phyloP scores from a whole-genome alignment of 2,113 vertebrate species.

The Solea senegalensis region DNA sequence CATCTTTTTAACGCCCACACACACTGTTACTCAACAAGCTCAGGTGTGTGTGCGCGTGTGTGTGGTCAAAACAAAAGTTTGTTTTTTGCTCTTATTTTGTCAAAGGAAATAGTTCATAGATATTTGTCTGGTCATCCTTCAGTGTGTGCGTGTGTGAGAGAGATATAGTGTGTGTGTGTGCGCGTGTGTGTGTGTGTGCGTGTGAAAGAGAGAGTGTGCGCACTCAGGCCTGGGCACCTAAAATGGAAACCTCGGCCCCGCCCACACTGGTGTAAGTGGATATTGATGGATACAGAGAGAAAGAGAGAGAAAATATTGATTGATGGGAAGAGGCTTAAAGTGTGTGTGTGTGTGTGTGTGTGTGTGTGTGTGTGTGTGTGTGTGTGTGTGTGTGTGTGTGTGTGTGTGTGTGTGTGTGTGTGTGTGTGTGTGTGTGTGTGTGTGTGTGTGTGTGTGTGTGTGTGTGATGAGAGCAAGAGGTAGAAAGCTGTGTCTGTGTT shows the following conservation, averaged over 20 bases:
- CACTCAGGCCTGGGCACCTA: slow-evolving; percentile 27
- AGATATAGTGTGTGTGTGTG: no score
- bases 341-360: slow-evolving; percentile 14
- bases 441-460: slow-evolving; percentile 14
- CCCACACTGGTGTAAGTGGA: slow-evolving; percentile 41
- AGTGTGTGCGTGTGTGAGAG: slow-evolving; percentile 8
- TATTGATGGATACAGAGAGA: slow-evolving; percentile 56
- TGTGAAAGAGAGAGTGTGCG: slow-evolving; percentile 18
- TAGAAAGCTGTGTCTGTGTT: slow-evolving; percentile 4
- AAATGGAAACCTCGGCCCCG: slow-evolving; percentile 56
- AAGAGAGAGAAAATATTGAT: slow-evolving; percentile 60
- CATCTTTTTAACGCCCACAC: slow-evolving; percentile 61
- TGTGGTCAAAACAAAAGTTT: slow-evolving; percentile 8
- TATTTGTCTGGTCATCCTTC: slow-evolving; percentile 15
- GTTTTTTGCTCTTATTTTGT: neutral
- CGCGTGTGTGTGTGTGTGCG: slow-evolving; percentile 12
- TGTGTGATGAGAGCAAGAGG: slow-evolving; percentile 12
- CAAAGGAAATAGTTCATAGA: slow-evolving; percentile 1
- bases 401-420: slow-evolving; percentile 19
- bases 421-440: slow-evolving; percentile 19
- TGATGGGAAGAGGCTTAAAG: slow-evolving; percentile 50
- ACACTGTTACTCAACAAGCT: slow-evolving; percentile 33
- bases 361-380: slow-evolving; percentile 13
- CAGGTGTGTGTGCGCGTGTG: slow-evolving; percentile 24
- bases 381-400: slow-evolving; percentile 15